Percentiles rank a stretch among this genome's conserved stretches.
Evolutionary conservation across 2,113 vertebrate genomes (phyloP).

Genomic region (Bos javanicus): DNA sequence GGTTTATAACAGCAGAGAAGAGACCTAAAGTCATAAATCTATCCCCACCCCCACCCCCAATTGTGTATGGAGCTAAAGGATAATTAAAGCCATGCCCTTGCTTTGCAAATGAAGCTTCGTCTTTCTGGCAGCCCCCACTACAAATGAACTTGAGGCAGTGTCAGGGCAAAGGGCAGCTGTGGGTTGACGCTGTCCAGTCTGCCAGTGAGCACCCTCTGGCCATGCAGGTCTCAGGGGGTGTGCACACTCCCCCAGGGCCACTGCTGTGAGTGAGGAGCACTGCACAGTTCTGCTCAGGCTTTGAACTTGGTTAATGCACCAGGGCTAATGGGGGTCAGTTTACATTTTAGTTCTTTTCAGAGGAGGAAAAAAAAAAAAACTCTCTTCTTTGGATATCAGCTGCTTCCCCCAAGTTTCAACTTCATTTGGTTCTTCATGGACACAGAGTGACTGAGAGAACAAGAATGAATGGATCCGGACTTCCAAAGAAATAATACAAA

Average conservation of each 20-base stretch:
- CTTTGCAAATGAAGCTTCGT: conserved; percentile 57
- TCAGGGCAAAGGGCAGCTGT: conserved; percentile 5
- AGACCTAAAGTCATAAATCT: conserved; percentile 69
- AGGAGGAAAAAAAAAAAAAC: neutral
- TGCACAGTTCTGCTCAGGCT: neutral
- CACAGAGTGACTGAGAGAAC: neutral
- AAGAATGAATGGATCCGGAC: neutral
- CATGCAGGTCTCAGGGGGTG: neutral
- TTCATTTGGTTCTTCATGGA: neutral
- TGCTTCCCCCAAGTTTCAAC: neutral
- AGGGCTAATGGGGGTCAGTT: conserved; percentile 20
- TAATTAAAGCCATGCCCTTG: conserved; percentile 71
- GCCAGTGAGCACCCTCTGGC: neutral
- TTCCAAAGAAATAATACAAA: neutral
- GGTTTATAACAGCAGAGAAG: conserved; percentile 60
- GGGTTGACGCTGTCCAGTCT: conserved; percentile 4
- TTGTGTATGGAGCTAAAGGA: conserved; percentile 62
- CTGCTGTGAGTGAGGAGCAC: neutral
- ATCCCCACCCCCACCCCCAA: conserved; percentile 8
- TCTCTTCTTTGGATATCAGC: neutral
- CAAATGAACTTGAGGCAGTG: conserved; percentile 45
- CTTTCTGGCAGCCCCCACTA: conserved; percentile 30
- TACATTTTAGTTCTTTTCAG: neutral
- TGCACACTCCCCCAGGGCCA: neutral
- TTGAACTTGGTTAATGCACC: conserved; percentile 44